Base-by-base conservation (phyloP, 2,888 invertebrate species). In the Hetaerina titia region DNA sequence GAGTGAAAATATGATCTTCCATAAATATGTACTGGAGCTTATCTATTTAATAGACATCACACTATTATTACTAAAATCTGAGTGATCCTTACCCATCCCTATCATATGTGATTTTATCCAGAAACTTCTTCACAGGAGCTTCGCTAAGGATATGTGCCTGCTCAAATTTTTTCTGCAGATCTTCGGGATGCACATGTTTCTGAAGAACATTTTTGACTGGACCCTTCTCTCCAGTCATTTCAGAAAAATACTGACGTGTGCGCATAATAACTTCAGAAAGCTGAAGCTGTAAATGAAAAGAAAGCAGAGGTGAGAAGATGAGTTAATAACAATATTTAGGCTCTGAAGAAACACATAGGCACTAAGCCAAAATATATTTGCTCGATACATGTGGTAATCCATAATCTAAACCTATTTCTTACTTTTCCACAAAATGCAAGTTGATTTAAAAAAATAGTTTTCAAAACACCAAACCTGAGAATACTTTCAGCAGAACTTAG, bases 251-350 rank as follows among this genome's bases (percentile, higher is more conserved):
- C 97, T 98, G 98, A 96, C 99, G 98, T 87, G 99, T 98, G 96
- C 99, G 98, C 98, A 99, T 99, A 96, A 99, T 99, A 96, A 99
- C 99, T 97, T 99, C 99, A 13, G 99, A 99, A 96, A 99, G 97
- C 98, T 99, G 99, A 96, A 99, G 98, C 99, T 99, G 97, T 92
- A 97, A 96, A 96, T 25, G 58, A 90, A 95, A 94, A 92, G 95
- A 95, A 95, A 25, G 45, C n/a, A 94, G 94, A 56, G 90, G 69
- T 2, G 57, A 81, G 57, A 56, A 19, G 95, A 89, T 94, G 7
- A 95, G 60, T 17, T 9, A 19, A 94, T 2, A 81, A 87, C 11
- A 95, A 92, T 69, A 19, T 74, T 58, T 8, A 89, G 19, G 25
- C 22, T 90, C 58, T 74, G 15, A 74, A 25, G 25, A 69, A 56